Conservation (phyloP, 2,113 vertebrate genomes). For the Eublepharis macularius region DNA sequence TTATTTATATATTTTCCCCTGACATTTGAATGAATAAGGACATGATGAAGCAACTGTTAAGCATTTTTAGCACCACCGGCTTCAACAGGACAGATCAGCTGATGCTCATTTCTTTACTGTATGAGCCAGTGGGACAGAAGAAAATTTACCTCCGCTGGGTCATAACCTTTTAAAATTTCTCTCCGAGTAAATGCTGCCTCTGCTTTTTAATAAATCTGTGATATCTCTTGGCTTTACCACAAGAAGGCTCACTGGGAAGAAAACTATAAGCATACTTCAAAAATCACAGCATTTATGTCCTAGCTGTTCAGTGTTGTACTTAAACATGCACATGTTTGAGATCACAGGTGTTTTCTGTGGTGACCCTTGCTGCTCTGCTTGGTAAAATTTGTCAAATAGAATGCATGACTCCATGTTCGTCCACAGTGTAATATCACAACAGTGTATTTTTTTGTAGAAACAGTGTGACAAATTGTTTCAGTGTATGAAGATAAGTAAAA, state of each 20-base stretch:
- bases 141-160: neutral
- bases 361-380: slow-evolving; percentile 67
- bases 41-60: neutral
- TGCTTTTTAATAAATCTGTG: slow-evolving; percentile 17
- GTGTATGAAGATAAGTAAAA: slow-evolving; percentile 56
- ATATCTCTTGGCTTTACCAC: neutral
- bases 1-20: neutral
- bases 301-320: slow-evolving; percentile 68
- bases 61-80: neutral
- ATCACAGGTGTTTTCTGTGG: slow-evolving; percentile 71
- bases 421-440: slow-evolving; percentile 57
- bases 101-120: neutral
- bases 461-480: slow-evolving; percentile 64
- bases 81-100: neutral
- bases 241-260: slow-evolving; percentile 6
- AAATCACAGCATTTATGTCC: slow-evolving; percentile 57
- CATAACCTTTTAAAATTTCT: neutral
- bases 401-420: slow-evolving; percentile 67
- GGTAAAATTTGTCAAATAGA: slow-evolving; percentile 71
- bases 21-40: neutral
- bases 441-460: slow-evolving; percentile 74
- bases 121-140: neutral
- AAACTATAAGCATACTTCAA: slow-evolving; percentile 52
- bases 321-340: slow-evolving; percentile 56
- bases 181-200: slow-evolving; percentile 17